Evolutionary conservation across 2,113 vertebrate species (phyloP), one percentile per base, ranked within the genome.

Genomic region (Hypanus sabinus): DNA sequence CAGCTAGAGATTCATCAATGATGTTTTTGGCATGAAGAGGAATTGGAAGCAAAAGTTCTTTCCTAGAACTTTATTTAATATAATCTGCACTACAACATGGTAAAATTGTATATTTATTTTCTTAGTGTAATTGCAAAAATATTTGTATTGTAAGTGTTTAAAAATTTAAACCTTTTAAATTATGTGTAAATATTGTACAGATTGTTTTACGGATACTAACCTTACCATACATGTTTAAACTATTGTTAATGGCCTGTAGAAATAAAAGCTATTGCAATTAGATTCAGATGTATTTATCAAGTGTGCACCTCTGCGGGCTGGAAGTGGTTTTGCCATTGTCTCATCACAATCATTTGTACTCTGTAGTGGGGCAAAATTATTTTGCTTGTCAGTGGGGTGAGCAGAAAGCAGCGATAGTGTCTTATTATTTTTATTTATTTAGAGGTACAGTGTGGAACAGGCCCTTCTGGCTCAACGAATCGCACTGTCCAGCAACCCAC

Each of bases 151-250:
- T 96, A 96, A 96, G 95, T 96, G 96, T 96, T 95, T 83, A 95
- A 95, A 94, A 94, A 94, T 96, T 95, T 95, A 95, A 94, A 79
- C 94, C 93, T 68, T 94, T 95, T 97, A 97, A 95, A 96, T 97
- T 97, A 97, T 97, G 95, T 97, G 96, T 96, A 96, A 95, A 96
- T 95, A 95, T 94, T 96, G 96, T 96, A 96, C 94, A 96, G 95
- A 96, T 95, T 94, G 95, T 94, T 46, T 96, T 95, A 60, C 94
- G 71, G 91, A 24, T 94, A 95, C 94, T 95, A 71, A 71, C 70
- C 38, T 38, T 92, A 70, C 33, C 24, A 91, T 91, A 71, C 90
- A 38, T 22, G 80, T 83, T 83, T 60, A 70, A 38, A 87, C 83
- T 87, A 93, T 93, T 93, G 70, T 93, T 70, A 75, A 55, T 93